A percentile compares a stretch with the other conserved stretches of the same genome.
Conservation (phyloP, 2,797 vertebrate species). For the Cyclura pinguis region DNA sequence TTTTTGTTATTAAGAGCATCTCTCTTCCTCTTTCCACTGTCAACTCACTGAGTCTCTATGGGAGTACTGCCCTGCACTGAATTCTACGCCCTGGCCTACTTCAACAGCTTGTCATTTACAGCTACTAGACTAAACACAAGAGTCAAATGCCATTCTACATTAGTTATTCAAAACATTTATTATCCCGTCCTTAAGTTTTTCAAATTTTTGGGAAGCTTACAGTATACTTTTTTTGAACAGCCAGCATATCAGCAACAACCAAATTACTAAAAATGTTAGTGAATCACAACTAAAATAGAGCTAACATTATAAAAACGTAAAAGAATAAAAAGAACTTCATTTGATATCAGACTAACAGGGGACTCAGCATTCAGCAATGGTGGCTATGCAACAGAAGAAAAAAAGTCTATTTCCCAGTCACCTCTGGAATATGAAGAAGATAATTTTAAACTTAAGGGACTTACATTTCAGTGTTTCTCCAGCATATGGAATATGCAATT, state of each 20-base stretch:
- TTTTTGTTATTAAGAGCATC: not conserved
- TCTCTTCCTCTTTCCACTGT: no score
- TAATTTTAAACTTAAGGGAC: conserved; percentile 60
- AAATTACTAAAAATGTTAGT: not conserved
- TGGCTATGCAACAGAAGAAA: no score
- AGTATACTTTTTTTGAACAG: not conserved
- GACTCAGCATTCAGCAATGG: not conserved
- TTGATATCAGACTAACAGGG: not conserved
- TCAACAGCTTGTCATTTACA: not conserved
- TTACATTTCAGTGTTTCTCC: conserved; percentile 99
- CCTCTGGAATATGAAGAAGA: not conserved
- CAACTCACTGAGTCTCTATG: not conserved
- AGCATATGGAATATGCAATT: conserved; percentile 97
- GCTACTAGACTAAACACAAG: not conserved
- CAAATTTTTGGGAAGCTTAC: not conserved
- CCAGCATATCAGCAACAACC: not conserved
- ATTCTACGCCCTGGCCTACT: not conserved
- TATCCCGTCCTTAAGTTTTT: not conserved
- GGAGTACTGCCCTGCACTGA: not conserved
- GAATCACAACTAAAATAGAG: not conserved
- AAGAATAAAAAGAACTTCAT: not conserved
- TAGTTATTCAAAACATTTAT: not conserved
- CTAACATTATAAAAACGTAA: not conserved
- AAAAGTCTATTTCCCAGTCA: not conserved
- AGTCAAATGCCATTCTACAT: not conserved